Conservation (phyloP, 2,888 invertebrate species). For the Acanthococcus lagerstroemiae region DNA sequence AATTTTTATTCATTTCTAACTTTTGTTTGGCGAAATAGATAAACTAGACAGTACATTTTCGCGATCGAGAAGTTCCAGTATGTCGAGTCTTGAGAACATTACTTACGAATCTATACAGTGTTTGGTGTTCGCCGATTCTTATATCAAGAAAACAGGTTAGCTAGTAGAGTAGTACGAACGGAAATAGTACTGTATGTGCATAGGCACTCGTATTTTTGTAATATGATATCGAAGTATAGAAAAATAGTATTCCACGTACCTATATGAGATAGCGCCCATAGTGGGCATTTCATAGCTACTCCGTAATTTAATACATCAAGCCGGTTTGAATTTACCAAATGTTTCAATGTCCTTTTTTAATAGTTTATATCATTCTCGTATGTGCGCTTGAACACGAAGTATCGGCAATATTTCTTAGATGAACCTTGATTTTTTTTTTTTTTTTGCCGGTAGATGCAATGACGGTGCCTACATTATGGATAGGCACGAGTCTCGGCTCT, state of each 20-base stretch:
- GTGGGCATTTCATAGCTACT: no score
- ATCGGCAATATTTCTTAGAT: not conserved
- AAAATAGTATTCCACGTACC: no score
- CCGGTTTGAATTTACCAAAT: no score
- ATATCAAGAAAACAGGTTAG: conserved; percentile 79
- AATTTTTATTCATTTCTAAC: conserved; percentile 29
- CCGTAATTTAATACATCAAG: no score
- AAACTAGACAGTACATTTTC: conserved; percentile 95
- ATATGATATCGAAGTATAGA: no score
- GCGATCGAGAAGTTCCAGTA: conserved; percentile 91
- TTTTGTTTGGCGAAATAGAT: conserved; percentile 49
- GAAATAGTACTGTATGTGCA: no score
- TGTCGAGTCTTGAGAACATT: conserved; percentile 96
- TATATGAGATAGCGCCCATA: no score
- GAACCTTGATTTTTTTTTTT: not conserved
- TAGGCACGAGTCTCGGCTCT: conserved; percentile 94
- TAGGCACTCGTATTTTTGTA: no score
- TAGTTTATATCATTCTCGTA: no score
- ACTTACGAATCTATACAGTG: conserved; percentile 91
- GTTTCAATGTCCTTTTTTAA: no score
- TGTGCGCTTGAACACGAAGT: no score
- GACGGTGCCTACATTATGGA: conserved; percentile 87
- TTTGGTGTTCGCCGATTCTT: conserved; percentile 91
- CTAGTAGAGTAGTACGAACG: no score
- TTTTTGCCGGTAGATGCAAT: conserved; percentile 52